These are phyloP conservation scores for Leucoptera coffeella DNA, from an alignment of 2,888 invertebrate genomes.

Conservation along the genomic window DNA sequence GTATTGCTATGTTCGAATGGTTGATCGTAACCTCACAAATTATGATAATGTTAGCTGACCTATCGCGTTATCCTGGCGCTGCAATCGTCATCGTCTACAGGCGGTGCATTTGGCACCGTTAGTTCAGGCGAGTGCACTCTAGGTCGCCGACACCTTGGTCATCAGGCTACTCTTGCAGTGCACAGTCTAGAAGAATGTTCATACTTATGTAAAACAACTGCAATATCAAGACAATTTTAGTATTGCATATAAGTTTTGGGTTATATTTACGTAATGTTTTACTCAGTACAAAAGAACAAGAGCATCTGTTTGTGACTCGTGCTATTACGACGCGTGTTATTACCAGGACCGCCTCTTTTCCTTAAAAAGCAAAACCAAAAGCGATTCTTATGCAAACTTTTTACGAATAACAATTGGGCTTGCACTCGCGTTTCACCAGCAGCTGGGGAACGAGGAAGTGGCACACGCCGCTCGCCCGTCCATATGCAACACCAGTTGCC, in stretches of 20 bases:
- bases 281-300: too few species aligned
- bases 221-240: too few species aligned
- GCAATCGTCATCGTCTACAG: too few species aligned
- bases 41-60: too few species aligned
- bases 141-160: constrained; percentile 38
- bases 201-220: too few species aligned
- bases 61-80: too few species aligned
- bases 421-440: constrained; percentile 29
- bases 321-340: constrained; percentile 7
- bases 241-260: too few species aligned
- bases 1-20: not conserved
- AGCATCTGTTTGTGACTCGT: too few species aligned
- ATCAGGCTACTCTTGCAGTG: too few species aligned
- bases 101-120: too few species aligned
- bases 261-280: too few species aligned
- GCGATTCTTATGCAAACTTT: constrained; percentile 28
- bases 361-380: constrained; percentile 21
- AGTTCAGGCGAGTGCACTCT: constrained; percentile 45
- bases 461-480: constrained; percentile 11
- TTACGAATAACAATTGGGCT: constrained; percentile 29
- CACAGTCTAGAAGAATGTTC: too few species aligned
- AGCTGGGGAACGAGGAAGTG: constrained; percentile 38
- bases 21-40: not conserved
- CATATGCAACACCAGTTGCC: constrained; percentile 17
- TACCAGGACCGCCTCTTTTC: constrained; percentile 10